Conservation (phyloP, 2,888 invertebrate species). For the Drosophila tripunctata region DNA sequence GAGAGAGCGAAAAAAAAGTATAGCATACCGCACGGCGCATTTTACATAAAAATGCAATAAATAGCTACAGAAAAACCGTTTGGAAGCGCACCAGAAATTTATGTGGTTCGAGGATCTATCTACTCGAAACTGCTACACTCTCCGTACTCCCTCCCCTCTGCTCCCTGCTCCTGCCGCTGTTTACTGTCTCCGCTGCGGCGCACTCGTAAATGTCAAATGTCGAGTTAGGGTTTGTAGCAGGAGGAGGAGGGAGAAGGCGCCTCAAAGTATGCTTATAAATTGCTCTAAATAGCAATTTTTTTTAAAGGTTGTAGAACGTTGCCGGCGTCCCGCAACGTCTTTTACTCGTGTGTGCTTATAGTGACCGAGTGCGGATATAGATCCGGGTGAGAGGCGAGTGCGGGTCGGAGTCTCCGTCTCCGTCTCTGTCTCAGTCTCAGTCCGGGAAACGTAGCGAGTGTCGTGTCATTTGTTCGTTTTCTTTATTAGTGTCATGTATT, state of each 20-base stretch:
- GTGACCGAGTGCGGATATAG: constrained; percentile 38
- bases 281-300: constrained; percentile 75
- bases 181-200: constrained; percentile 37
- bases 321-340: constrained; percentile 40
- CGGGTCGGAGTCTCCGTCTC: too few species aligned
- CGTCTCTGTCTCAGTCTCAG: constrained; percentile 5
- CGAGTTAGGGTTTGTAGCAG: constrained; percentile 33
- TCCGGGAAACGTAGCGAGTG: constrained; percentile 44
- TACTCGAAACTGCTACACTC: constrained; percentile 28
- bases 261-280: constrained; percentile 80
- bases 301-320: constrained; percentile 12
- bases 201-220: constrained; percentile 74
- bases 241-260: constrained; percentile 41
- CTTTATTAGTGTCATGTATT: constrained; percentile 84
- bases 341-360: constrained; percentile 42
- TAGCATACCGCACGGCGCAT: constrained; percentile 66
- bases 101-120: constrained; percentile 54
- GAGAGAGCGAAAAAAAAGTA: constrained; percentile 31
- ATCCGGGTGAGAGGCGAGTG: background rate
- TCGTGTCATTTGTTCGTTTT: constrained; percentile 81
- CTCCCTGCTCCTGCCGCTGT: background rate
- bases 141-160: background rate
- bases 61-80: constrained; percentile 62
- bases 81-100: constrained; percentile 69
- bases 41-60: constrained; percentile 82